Evolutionary conservation across 2,797 vertebrate species (phyloP).

Genomic region (Thamnophis elegans): DNA sequence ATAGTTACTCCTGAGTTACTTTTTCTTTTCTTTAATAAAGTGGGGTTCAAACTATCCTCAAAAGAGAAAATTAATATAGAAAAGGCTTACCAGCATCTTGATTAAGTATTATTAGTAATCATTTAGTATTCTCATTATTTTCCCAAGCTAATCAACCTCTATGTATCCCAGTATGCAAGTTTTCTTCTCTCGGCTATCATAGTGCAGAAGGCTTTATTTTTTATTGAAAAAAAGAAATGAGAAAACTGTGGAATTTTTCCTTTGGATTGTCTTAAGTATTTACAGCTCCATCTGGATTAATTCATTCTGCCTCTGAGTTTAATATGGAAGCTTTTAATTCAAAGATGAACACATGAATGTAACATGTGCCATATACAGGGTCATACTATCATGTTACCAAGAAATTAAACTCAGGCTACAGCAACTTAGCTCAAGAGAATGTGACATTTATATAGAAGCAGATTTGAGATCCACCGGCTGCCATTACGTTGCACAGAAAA

Average conservation of each 20-base stretch:
- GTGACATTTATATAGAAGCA: not conserved
- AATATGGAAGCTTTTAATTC: not conserved
- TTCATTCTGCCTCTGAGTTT: not conserved
- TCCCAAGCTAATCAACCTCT: constrained; percentile 61
- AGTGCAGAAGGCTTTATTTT: not conserved
- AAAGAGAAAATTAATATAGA: constrained; percentile 68
- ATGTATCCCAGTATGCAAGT: constrained; percentile 40
- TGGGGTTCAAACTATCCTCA: constrained; percentile 62
- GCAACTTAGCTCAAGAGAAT: not conserved
- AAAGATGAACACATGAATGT: not conserved
- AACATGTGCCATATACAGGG: not conserved
- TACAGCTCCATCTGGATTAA: not conserved
- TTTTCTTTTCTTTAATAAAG: constrained; percentile 68
- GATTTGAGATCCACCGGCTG: not conserved
- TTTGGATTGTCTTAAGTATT: not conserved
- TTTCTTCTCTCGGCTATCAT: constrained; percentile 8
- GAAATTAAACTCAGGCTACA: not conserved
- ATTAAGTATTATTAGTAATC: constrained; percentile 62
- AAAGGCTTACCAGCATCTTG: constrained; percentile 62
- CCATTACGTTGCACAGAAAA: not conserved
- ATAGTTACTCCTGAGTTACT: constrained; percentile 65
- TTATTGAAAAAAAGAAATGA: not conserved
- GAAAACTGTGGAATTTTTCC: not conserved
- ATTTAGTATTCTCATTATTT: constrained; percentile 64
- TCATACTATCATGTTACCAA: not conserved